Base-by-base conservation (phyloP, 1,140 invertebrate species). In the Neodiprion fabricii region DNA sequence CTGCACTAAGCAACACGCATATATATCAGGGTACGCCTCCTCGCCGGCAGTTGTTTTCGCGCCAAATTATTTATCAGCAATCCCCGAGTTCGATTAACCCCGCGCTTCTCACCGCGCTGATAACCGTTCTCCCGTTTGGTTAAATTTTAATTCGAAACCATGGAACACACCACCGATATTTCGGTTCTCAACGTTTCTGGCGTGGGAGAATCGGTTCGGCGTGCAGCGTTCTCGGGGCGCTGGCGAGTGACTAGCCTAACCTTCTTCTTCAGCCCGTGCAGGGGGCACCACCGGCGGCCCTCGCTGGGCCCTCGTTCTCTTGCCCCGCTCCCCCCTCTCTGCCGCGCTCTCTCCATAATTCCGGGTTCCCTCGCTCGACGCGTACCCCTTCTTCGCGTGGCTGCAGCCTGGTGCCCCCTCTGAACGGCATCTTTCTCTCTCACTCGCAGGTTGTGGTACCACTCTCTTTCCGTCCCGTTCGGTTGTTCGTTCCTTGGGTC, bases 221-320 rank as follows among this genome's bases (percentile, higher is more conserved):
- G 74, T 78, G 72, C 80, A 72, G 79, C 83, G 73, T 82, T 77
- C 78, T 81, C 81, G 82, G 73, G 79, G 81, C 85, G 77, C 81
- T 83, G 72, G 78, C 81, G 83, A 84, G 80, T 77, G 81, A 88
- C 85, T 87, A 82, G 82, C 79, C 78, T 78, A 74, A 84, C 80
- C 80, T 86, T 85, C 77, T 67, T 67, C 49, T 53, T 71, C 72
- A 76, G 67, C 67, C 82, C 85, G 79, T 68, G 48, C 74, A 82
- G 87, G 77, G 82, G 84, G 86, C 85, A 81, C 80, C 81, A 81
- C 75, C 72, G 67, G 76, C 74, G 67, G 53, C 53, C n/a, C 53
- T 17, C 53, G 5, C 53, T 5, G 53, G n/a, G n/a, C 53, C 53
- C 8, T 40, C 28, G 28, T 50, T 77, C 76, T 70, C 73, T 76